phyloP scores from a whole-genome alignment of 2,797 vertebrate species.

The Rousettus madagascariensis region DNA sequence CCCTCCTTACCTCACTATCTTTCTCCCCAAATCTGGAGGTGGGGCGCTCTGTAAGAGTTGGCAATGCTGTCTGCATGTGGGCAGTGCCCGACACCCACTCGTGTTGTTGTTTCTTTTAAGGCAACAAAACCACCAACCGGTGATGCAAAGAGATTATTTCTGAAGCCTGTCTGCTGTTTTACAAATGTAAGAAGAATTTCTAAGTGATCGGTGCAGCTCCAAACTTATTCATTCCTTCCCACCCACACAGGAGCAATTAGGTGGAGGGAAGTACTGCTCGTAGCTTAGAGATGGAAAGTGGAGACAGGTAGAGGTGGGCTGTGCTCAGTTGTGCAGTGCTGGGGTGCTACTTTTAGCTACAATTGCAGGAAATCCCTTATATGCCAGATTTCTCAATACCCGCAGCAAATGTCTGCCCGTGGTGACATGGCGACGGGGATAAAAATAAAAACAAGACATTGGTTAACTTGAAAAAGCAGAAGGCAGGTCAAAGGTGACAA shows the following conservation, averaged over 20 bases:
- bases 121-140: constrained; percentile 60
- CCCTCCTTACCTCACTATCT: background rate
- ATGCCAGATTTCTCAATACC: background rate
- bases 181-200: constrained; percentile 52
- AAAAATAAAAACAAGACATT: background rate
- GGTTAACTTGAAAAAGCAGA: background rate
- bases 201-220: constrained; percentile 48
- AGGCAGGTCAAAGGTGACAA: background rate
- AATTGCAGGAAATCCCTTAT: constrained; percentile 29
- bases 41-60: background rate
- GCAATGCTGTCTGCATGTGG: constrained; percentile 21
- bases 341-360: constrained; percentile 14
- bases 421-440: background rate
- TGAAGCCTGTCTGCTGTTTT: constrained; percentile 60
- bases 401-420: background rate
- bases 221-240: constrained; percentile 67
- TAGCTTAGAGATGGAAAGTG: background rate
- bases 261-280: constrained; percentile 43
- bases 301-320: constrained; percentile 21
- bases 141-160: constrained; percentile 26
- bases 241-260: constrained; percentile 53
- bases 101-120: constrained; percentile 67
- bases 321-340: background rate
- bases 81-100: constrained; percentile 64
- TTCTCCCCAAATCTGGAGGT: constrained; percentile 4